Evolutionary conservation across 2,113 vertebrate species (phyloP).

Genomic region (Smithornis capensis): DNA sequence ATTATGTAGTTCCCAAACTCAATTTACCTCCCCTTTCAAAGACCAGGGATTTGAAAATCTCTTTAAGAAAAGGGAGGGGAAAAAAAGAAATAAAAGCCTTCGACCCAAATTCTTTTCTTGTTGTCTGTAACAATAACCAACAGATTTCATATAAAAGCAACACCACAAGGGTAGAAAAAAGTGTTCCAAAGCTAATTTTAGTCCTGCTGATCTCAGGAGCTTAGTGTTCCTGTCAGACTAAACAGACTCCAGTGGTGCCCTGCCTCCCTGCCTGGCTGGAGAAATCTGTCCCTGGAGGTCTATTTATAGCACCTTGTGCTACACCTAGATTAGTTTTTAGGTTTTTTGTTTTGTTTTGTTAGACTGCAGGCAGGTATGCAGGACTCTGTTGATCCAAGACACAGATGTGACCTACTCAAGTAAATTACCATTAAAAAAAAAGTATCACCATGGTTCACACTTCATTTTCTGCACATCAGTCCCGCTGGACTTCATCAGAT

Average conservation of each 20-base stretch:
- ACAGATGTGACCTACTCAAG: background rate
- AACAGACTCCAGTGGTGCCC: background rate
- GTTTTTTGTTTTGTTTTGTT: background rate
- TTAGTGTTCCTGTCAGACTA: background rate
- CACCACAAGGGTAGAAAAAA: background rate
- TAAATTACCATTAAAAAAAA: background rate
- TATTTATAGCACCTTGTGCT: background rate
- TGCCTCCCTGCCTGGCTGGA: background rate
- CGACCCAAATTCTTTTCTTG: background rate
- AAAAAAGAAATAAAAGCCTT: background rate
- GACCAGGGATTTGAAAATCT: conserved; percentile 10
- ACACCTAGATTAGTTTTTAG: background rate
- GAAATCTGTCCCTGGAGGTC: background rate
- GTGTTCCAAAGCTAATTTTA: conserved; percentile 16
- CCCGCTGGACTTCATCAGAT: background rate
- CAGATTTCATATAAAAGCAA: conserved; percentile 1
- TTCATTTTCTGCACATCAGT: conserved; percentile 11
- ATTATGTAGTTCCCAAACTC: background rate
- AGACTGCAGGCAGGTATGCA: background rate
- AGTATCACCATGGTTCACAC: background rate
- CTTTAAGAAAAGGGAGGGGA: background rate
- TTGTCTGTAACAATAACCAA: conserved; percentile 2
- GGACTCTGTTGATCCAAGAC: background rate
- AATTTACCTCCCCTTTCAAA: background rate
- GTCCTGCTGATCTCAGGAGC: conserved; percentile 18